Evolutionary conservation across 2,113 vertebrate genomes (phyloP).

Genomic region (Panthera leo): DNA sequence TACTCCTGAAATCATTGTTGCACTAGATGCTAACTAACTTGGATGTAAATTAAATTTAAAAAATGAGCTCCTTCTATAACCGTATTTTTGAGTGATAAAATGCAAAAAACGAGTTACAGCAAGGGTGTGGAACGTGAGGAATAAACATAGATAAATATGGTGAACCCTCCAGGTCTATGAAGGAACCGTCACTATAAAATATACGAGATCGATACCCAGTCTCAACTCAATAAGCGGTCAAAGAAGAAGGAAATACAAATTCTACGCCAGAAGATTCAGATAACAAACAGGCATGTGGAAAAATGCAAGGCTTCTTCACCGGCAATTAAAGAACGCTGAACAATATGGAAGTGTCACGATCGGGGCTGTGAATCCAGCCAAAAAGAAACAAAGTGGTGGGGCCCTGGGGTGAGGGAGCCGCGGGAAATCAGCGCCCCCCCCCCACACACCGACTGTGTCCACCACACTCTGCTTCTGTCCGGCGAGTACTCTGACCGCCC

Average conservation of each 20-base stretch:
- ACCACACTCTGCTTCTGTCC: neutral
- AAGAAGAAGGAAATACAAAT: neutral
- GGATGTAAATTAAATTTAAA: too few species aligned
- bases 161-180: neutral
- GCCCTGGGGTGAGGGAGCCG: neutral
- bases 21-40: too few species aligned
- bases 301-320: neutral
- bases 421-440: neutral
- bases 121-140: neutral
- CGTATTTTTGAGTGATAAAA: neutral
- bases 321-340: neutral
- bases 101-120: neutral
- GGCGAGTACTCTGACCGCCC: neutral
- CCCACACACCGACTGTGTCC: neutral
- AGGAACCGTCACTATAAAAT: neutral
- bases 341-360: fast-evolving
- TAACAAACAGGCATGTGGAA: neutral
- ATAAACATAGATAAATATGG: neutral
- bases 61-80: neutral
- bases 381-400: neutral
- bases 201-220: neutral
- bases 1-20: too few species aligned
- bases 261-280: neutral
- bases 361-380: neutral
- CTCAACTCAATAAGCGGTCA: neutral